phyloP scores from a whole-genome alignment of 2,888 invertebrate species.

The Drosophila flavopinicola region DNA sequence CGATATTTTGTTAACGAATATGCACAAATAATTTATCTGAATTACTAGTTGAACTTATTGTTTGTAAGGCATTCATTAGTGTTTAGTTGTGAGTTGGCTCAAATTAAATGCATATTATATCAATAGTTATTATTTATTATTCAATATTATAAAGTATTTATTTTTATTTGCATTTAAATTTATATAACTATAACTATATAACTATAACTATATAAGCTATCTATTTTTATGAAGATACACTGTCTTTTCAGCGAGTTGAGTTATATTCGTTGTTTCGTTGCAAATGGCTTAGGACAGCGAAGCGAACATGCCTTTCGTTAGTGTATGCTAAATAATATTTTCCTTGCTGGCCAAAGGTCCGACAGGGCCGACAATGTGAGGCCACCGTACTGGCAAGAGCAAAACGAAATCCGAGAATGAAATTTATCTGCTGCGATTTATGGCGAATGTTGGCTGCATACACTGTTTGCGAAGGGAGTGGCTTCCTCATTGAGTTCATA shows the following conservation, averaged over 20 bases:
- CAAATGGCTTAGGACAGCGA: neutral
- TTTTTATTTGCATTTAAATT: no score
- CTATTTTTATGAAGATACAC: neutral
- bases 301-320: neutral
- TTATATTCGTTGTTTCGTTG: neutral
- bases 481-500: slow-evolving; percentile 72
- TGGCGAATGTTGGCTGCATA: slow-evolving; percentile 39
- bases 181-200: no score
- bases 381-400: slow-evolving; percentile 31
- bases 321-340: slow-evolving; percentile 57
- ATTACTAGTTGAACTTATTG: no score
- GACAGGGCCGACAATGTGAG: slow-evolving; percentile 29
- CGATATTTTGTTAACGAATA: no score
- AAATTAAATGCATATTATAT: no score
- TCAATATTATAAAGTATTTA: no score
- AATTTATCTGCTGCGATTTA: slow-evolving; percentile 79
- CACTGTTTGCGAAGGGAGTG: slow-evolving; percentile 35
- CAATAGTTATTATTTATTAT: no score
- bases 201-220: neutral
- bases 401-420: slow-evolving; percentile 63
- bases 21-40: no score
- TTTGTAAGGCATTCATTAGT: no score
- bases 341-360: slow-evolving; percentile 52
- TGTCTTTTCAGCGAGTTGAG: no score
- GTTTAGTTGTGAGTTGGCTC: no score